These are phyloP conservation scores for Drosophila persimilis DNA, from an alignment of 1,140 invertebrate species.

Conservation along the genomic window DNA sequence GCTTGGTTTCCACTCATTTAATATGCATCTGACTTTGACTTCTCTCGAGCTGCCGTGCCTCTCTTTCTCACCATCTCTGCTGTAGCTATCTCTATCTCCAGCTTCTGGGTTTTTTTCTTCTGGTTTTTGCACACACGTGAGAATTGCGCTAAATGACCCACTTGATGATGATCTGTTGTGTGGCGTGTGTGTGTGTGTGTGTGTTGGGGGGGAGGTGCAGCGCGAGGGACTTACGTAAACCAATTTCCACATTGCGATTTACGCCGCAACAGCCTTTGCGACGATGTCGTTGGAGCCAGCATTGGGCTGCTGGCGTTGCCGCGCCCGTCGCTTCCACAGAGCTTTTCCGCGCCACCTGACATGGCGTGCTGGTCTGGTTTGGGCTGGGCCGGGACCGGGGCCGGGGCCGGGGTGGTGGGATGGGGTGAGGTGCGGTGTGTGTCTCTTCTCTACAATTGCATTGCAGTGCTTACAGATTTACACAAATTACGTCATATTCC, in stretches of 20 bases:
- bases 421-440: not conserved
- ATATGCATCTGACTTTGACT: constrained; percentile 36
- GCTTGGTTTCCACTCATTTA: constrained; percentile 50
- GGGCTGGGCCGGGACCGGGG: not conserved
- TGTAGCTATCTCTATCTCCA: constrained; percentile 3
- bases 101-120: constrained; percentile 23
- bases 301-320: constrained; percentile 45
- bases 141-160: constrained; percentile 25
- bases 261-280: constrained; percentile 57
- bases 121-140: constrained; percentile 54
- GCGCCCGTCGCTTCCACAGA: constrained; percentile 6
- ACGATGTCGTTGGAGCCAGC: constrained; percentile 29
- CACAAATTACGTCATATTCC: constrained; percentile 72
- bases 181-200: no score
- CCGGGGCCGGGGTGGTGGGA: not conserved
- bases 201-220: constrained; percentile 15
- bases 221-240: constrained; percentile 80
- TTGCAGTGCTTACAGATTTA: constrained; percentile 57
- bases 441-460: constrained; percentile 60
- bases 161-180: constrained; percentile 36
- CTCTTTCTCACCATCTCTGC: no score
- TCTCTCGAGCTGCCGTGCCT: no score
- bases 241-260: constrained; percentile 82
- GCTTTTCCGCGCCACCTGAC: constrained; percentile 59
- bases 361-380: constrained; percentile 16